Evolutionary conservation across 2,113 vertebrate species (phyloP).

Genomic region (Vulpes lagopus): DNA sequence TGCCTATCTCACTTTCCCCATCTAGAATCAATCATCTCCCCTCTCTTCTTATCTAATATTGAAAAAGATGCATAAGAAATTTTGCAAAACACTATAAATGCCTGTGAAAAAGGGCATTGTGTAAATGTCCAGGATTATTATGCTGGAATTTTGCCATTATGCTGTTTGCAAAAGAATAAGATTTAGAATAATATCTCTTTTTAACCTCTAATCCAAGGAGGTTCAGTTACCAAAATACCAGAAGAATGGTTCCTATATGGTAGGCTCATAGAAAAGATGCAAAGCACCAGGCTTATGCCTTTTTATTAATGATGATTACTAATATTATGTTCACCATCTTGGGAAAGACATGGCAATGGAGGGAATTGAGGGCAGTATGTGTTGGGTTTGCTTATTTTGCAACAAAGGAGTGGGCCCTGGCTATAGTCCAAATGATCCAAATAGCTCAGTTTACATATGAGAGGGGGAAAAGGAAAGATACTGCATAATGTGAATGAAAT

Average conservation of each 20-base stretch:
- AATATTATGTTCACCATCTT: slow-evolving; percentile 38
- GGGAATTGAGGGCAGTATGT: background rate
- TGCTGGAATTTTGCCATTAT: slow-evolving; percentile 75
- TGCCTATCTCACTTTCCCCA: slow-evolving; percentile 28
- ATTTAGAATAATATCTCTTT: slow-evolving; percentile 70
- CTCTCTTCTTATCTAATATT: slow-evolving; percentile 65
- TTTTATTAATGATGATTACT: background rate
- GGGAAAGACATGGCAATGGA: background rate
- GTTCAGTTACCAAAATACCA: slow-evolving; percentile 58
- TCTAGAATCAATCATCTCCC: slow-evolving; percentile 65
- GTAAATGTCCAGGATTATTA: slow-evolving; percentile 72
- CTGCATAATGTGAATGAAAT: slow-evolving; percentile 37
- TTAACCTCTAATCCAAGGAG: slow-evolving; percentile 45
- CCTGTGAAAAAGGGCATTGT: slow-evolving; percentile 70
- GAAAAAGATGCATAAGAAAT: slow-evolving; percentile 58
- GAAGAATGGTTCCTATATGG: background rate
- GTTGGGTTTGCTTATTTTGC: slow-evolving; percentile 56
- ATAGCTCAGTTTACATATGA: slow-evolving; percentile 16
- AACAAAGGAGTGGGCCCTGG: background rate
- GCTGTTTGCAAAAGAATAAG: slow-evolving; percentile 67
- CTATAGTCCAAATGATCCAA: background rate
- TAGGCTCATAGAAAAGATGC: slow-evolving; percentile 19
- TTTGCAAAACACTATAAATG: slow-evolving; percentile 61
- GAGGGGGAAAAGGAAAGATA: background rate
- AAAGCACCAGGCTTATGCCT: slow-evolving; percentile 1